Conservation (phyloP, 1,140 invertebrate genomes). For the Magallana angulata region DNA sequence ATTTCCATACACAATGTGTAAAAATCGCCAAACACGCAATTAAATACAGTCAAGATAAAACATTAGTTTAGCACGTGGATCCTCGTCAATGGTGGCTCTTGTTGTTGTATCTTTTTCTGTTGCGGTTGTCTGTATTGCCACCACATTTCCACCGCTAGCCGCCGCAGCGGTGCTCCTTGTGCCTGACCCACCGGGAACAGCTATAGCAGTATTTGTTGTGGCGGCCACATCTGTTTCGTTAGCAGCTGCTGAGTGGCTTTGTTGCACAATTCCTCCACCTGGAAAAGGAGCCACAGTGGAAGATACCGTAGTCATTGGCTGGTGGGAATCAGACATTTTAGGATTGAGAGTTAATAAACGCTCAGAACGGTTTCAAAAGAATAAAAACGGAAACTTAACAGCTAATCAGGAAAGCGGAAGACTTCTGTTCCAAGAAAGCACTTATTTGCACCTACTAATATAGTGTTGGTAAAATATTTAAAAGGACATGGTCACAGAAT, state of each 20-base stretch:
- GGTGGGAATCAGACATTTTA: neutral
- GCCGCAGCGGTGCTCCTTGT: neutral
- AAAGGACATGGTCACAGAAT: too few relatives aligned
- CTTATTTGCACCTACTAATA: too few relatives aligned
- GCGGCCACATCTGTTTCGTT: neutral
- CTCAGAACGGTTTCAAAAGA: too few relatives aligned
- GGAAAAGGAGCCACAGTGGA: neutral
- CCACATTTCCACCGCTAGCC: neutral
- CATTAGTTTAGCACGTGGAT: neutral
- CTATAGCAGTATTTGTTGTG: neutral
- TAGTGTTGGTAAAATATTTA: too few relatives aligned
- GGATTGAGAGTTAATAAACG: too few relatives aligned
- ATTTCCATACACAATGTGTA: neutral
- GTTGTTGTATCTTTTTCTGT: neutral
- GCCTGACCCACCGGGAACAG: neutral
- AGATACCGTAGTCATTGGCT: neutral
- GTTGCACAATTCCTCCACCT: neutral
- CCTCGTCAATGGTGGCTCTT: neutral
- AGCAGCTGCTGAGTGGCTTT: neutral
- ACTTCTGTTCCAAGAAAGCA: too few relatives aligned
- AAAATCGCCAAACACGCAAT: neutral
- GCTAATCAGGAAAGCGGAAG: too few relatives aligned
- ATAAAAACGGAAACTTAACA: too few relatives aligned
- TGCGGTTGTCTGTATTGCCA: slow-evolving; percentile 6
- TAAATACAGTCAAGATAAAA: neutral